These are phyloP conservation scores for Aegotheles bennettii DNA, from an alignment of 2,113 vertebrate species.

Conservation along the genomic window DNA sequence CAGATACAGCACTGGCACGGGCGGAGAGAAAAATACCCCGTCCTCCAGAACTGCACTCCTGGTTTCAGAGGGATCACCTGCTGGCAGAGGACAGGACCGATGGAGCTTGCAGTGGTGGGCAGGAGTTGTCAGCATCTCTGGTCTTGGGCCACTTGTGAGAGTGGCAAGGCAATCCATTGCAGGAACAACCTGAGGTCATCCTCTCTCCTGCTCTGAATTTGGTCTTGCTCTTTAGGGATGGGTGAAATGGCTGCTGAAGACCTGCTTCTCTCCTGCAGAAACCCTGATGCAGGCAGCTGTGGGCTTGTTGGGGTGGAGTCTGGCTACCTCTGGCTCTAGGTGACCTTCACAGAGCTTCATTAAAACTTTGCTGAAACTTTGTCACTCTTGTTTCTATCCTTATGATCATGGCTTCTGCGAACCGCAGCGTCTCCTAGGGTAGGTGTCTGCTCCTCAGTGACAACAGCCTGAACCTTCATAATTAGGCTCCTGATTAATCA, in stretches of 20 bases:
- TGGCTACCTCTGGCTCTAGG: background rate
- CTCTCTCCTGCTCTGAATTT: background rate
- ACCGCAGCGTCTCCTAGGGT: background rate
- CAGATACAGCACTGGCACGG: background rate
- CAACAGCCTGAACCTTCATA: background rate
- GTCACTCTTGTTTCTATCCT: background rate
- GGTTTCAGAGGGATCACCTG: background rate
- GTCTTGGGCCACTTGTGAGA: background rate
- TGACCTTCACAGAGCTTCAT: background rate
- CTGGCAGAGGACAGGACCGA: background rate
- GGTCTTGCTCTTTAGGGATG: background rate
- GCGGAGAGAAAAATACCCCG: background rate
- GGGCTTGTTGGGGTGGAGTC: background rate
- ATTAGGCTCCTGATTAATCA: conserved; percentile 14
- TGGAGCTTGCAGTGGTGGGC: background rate
- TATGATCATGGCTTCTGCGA: background rate
- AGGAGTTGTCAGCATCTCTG: background rate
- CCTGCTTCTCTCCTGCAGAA: background rate
- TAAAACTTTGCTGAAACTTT: background rate
- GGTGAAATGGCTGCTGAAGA: background rate
- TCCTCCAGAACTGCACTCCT: background rate
- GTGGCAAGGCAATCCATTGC: background rate
- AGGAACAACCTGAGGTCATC: background rate
- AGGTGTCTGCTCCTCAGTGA: background rate
- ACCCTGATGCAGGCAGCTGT: background rate